Base-by-base conservation (phyloP, 2,113 vertebrate genomes). In the Pedetes capensis region DNA sequence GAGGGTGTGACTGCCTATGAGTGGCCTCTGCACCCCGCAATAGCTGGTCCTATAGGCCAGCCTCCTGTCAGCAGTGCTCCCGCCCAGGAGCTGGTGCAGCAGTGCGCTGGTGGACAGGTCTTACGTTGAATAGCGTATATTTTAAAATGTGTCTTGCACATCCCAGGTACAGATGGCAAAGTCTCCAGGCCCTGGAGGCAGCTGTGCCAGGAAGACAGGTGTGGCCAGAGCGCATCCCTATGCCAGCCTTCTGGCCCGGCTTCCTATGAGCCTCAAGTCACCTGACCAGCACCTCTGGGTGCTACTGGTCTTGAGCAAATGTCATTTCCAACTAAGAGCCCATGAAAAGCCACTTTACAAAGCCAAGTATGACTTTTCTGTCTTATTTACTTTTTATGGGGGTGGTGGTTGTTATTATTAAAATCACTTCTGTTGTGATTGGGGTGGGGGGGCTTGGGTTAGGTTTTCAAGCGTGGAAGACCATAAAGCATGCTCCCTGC, bases 121-220 rank as follows among this genome's bases (percentile, higher is more conserved):
- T 96, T 95, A 71, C 95, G 97, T 96, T 95, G 81, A 96, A 91
- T 97, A 97, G 92, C n/a, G n/a, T 92, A 47, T 76, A 34, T 68
- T 92, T 97, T 94, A 90, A 95, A 94, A 81, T 47, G 49, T 78
- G 91, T 22, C 34, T 97, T 68, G 66, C 32, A 42, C 55, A 68
- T 89, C 85, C 7, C 69, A 95, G 79, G 61, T 47, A 97, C 82
- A 97, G 97, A 66, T 84, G 93, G 71, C n/a, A 66, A 93, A 55
- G 80, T 47, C 3, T 51, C 87, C 84, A 5, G 59, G 95, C 79
- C 85, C 59, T 47, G 72, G 53, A 95, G 81, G 57, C 81, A 97
- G 95, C 85, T 95, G 88, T 81, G 79, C 85, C 42, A 32, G 75
- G n/a, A 75, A 82, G 87, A 57, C 84, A 91, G 90, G 94, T 95